Percentiles rank a stretch among this genome's conserved stretches.
Evolutionary conservation across 2,113 vertebrate species (phyloP).

Genomic region (Proteles cristata): DNA sequence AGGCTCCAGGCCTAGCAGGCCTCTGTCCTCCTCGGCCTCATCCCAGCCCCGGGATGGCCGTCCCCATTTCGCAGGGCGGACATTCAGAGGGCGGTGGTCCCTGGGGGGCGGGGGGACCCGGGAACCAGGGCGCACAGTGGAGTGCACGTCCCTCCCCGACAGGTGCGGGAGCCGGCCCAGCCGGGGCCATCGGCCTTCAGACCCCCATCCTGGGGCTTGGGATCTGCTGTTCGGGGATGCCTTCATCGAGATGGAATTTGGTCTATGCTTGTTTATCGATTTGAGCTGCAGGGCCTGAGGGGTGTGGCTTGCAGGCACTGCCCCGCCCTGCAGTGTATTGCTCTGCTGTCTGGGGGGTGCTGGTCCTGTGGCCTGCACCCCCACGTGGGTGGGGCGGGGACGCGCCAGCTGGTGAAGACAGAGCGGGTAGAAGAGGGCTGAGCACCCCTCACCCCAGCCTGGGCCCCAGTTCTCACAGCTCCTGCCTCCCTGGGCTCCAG

Average conservation of each 20-base stretch:
- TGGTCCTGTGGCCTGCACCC: no score
- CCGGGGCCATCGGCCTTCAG: not conserved
- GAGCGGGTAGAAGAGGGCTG: not conserved
- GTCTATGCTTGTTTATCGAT: not conserved
- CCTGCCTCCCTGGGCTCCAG: not conserved
- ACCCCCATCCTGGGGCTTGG: not conserved
- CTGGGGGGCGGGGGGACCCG: accelerated
- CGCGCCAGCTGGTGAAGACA: not conserved
- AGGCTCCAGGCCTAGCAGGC: accelerated
- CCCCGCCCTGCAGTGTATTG: not conserved
- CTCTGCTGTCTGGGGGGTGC: no score
- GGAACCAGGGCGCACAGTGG: accelerated
- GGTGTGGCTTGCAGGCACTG: not conserved
- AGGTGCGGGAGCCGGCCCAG: not conserved
- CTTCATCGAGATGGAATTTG: not conserved
- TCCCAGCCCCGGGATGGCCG: not conserved
- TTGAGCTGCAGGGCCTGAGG: not conserved
- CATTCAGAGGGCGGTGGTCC: not conserved
- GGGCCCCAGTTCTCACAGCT: accelerated
- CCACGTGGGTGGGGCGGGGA: not conserved
- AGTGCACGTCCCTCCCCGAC: not conserved
- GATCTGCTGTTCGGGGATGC: not conserved
- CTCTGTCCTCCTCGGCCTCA: not conserved
- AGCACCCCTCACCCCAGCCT: accelerated
- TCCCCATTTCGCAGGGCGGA: accelerated